Evolutionary conservation across 2,888 invertebrate genomes (phyloP).

Genomic region (Apamea crenata): DNA sequence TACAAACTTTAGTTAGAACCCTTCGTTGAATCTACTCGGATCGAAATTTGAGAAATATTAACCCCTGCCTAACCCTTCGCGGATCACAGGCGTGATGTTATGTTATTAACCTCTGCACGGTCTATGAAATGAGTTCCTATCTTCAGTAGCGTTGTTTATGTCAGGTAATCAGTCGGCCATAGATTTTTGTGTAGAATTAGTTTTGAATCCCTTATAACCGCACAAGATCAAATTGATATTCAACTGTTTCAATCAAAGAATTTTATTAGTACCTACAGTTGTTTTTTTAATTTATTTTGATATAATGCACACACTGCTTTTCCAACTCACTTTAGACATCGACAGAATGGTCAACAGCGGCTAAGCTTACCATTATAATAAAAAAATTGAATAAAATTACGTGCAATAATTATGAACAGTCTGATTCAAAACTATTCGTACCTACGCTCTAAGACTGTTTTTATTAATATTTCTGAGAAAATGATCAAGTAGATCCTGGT

Average conservation of each 20-base stretch:
- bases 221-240: background rate
- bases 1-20: background rate
- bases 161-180: background rate
- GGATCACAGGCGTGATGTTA: background rate
- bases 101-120: background rate
- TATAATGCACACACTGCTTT: background rate
- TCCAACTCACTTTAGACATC: background rate
- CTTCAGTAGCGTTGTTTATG: background rate
- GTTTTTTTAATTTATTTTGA: background rate
- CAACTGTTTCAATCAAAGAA: background rate
- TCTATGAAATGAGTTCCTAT: background rate
- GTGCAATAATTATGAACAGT: background rate
- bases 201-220: too few species aligned
- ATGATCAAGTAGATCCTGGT: background rate
- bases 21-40: background rate
- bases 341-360: background rate
- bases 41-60: background rate
- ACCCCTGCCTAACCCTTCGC: background rate
- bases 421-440: background rate
- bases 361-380: too few species aligned
- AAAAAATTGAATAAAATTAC: background rate
- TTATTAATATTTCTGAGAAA: background rate
- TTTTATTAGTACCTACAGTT: background rate
- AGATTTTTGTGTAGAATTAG: background rate
- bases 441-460: background rate